These are phyloP conservation scores for Hestina assimilis DNA, from an alignment of 1,140 invertebrate species.

Conservation along the genomic window DNA sequence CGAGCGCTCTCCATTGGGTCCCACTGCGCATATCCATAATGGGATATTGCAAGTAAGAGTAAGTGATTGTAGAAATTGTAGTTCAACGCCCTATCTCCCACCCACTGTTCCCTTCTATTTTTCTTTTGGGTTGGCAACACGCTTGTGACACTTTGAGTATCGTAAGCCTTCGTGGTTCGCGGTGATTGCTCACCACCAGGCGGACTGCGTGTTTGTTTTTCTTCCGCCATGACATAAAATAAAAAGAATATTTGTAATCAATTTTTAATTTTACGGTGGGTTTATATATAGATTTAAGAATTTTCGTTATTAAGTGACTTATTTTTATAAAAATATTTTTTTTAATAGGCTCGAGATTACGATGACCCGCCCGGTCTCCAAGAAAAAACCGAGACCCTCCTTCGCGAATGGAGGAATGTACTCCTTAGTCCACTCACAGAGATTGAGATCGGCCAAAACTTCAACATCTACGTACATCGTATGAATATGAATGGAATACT, in stretches of 20 bases:
- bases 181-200: too few species aligned
- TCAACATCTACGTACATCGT: conserved; percentile 95
- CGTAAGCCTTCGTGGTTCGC: too few species aligned
- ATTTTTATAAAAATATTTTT: neutral
- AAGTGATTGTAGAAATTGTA: conserved; percentile 50
- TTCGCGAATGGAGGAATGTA: conserved; percentile 96
- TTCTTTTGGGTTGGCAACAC: too few species aligned
- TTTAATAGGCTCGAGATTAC: conserved; percentile 87
- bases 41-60: conserved; percentile 90
- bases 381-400: conserved; percentile 96
- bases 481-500: conserved; percentile 98
- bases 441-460: conserved; percentile 95
- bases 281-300: too few species aligned
- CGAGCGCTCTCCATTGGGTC: conserved; percentile 85
- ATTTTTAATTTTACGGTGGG: too few species aligned
- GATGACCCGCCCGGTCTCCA: conserved; percentile 96
- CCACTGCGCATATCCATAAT: conserved; percentile 94
- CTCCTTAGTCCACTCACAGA: conserved; percentile 86
- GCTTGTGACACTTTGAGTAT: too few species aligned
- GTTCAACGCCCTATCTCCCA: too few species aligned
- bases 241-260: too few species aligned
- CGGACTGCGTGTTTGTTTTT: too few species aligned
- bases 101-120: too few species aligned
- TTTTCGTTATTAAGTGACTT: neutral
- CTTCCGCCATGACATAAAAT: too few species aligned